phyloP scores from a whole-genome alignment of 2,797 vertebrate genomes.

The Premnoplex brunnescens region DNA sequence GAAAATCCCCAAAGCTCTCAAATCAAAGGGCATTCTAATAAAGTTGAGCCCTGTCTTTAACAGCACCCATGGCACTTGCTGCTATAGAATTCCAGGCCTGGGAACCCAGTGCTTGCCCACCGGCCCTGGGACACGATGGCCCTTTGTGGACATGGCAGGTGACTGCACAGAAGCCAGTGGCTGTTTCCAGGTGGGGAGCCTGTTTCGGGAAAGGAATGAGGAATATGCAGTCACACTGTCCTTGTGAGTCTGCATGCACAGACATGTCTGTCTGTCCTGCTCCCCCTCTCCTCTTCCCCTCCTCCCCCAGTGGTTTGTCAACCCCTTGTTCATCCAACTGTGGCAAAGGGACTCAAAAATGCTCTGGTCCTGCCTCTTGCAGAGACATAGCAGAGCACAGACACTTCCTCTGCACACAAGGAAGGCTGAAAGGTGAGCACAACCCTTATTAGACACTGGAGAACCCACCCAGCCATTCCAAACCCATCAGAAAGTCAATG shows the following conservation, averaged over 20 bases:
- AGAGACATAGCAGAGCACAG: not conserved
- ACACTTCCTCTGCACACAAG: not conserved
- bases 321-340: not conserved
- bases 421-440: not conserved
- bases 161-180: not conserved
- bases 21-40: not conserved
- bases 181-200: not conserved
- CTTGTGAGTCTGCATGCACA: not conserved
- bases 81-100: no score
- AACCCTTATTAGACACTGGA: not conserved
- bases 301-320: not conserved
- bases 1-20: not conserved
- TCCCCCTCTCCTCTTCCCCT: not conserved
- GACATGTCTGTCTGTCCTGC: not conserved
- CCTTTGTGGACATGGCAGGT: rapidly evolving
- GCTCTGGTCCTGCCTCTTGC: rapidly evolving
- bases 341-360: not conserved
- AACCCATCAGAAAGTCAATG: rapidly evolving
- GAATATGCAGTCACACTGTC: not conserved
- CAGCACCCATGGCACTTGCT: rapidly evolving
- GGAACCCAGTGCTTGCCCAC: rapidly evolving
- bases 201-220: constrained; percentile 30
- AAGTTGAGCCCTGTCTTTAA: no score
- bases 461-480: not conserved
- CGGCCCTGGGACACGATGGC: rapidly evolving